Conservation (phyloP, 2,113 vertebrate genomes). For the Spizaetus ornatus region DNA sequence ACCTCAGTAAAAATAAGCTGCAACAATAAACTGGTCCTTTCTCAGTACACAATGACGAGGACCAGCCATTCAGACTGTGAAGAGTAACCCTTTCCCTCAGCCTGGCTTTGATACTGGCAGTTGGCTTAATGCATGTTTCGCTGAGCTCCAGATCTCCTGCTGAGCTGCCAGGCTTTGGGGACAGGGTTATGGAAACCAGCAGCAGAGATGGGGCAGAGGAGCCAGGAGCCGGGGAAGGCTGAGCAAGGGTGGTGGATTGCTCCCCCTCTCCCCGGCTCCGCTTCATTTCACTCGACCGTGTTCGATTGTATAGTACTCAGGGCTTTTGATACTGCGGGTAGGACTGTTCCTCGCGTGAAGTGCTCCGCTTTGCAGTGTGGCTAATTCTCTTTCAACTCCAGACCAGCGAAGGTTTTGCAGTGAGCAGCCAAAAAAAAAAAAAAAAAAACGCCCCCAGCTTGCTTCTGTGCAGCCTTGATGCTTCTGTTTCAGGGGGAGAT, state of each 20-base stretch:
- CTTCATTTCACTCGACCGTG: background rate
- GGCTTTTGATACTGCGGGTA: constrained; percentile 58
- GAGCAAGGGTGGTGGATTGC: background rate
- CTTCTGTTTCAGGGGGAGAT: background rate
- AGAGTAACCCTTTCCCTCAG: constrained; percentile 3
- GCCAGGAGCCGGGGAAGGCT: background rate
- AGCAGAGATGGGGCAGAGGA: background rate
- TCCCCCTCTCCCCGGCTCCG: background rate
- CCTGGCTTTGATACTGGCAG: background rate
- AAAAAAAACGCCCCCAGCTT: background rate
- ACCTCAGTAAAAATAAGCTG: constrained; percentile 72
- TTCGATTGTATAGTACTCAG: constrained; percentile 69
- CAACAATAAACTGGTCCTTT: constrained; percentile 21
- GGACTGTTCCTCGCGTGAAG: constrained; percentile 5
- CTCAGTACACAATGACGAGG: background rate
- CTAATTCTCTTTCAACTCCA: background rate
- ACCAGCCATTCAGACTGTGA: constrained; percentile 55
- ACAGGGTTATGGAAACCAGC: constrained; percentile 31
- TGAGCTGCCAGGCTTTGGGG: constrained; percentile 28
- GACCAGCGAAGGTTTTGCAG: background rate
- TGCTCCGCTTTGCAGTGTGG: background rate
- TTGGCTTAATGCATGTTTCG: background rate
- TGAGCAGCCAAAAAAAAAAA: background rate
- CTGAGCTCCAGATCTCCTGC: background rate
- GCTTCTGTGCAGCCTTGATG: background rate